Percentiles rank a stretch among this genome's conserved stretches.
These are phyloP conservation scores for Formica selysi DNA, from an alignment of 1,140 invertebrate genomes.

Conservation along the genomic window DNA sequence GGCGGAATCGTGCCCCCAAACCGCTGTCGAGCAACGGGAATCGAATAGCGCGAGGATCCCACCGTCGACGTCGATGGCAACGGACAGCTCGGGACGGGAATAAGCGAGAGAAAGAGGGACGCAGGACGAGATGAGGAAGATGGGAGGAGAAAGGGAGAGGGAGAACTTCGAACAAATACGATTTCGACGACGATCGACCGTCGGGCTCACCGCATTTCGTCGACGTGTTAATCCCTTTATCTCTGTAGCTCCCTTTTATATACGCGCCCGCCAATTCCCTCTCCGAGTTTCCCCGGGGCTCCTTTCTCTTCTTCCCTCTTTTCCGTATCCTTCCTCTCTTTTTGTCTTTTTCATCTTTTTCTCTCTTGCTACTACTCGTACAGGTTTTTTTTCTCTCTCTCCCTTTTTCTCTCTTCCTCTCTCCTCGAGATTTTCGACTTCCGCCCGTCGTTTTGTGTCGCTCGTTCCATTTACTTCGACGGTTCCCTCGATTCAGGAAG, in stretches of 20 bases:
- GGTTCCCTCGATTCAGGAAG: not conserved
- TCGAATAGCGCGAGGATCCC: constrained; percentile 48
- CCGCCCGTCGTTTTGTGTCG: constrained; percentile 42
- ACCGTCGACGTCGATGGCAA: not conserved
- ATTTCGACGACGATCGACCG: constrained; percentile 57
- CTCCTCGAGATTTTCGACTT: constrained; percentile 27
- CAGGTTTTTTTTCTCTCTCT: too few relatives aligned
- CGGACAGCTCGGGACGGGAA: not conserved
- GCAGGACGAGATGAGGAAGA: not conserved
- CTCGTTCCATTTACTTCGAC: constrained; percentile 49
- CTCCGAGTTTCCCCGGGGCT: constrained; percentile 5
- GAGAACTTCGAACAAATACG: constrained; percentile 52
- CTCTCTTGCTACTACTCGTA: not conserved
- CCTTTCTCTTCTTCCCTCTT: not conserved
- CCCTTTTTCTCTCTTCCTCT: not conserved
- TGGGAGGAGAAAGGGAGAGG: not conserved
- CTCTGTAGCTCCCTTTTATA: constrained; percentile 52
- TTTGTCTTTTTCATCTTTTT: not conserved
- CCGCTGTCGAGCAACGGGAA: constrained; percentile 48
- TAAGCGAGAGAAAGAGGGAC: not conserved
- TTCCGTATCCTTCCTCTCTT: not conserved
- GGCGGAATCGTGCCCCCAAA: constrained; percentile 40
- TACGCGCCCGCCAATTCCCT: constrained; percentile 40
- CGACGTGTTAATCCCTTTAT: constrained; percentile 68
- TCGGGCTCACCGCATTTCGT: constrained; percentile 57